Conservation (phyloP, 2,888 invertebrate species). For the Agrotis exclamationis region DNA sequence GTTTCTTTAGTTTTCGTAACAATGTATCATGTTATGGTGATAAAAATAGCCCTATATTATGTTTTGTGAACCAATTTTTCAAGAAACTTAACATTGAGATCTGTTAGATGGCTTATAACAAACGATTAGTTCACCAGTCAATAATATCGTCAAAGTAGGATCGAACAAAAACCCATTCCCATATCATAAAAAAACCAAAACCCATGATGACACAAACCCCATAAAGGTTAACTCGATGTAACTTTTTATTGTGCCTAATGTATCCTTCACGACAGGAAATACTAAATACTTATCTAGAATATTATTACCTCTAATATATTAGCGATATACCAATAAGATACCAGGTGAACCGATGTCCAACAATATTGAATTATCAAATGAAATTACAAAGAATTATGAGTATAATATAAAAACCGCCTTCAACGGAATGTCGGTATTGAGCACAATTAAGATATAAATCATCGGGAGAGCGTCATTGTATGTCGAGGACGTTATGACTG, state of each 20-base stretch:
- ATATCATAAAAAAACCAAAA: slow-evolving; percentile 40
- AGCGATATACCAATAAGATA: slow-evolving; percentile 61
- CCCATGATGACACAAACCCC: slow-evolving; percentile 51
- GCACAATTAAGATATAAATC: slow-evolving; percentile 90
- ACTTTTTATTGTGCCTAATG: slow-evolving; percentile 57
- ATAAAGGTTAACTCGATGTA: slow-evolving; percentile 60
- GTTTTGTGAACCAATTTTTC: background rate
- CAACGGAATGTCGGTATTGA: slow-evolving; percentile 79
- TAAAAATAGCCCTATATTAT: background rate
- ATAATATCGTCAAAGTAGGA: slow-evolving; percentile 9
- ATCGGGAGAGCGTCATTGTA: slow-evolving; percentile 85
- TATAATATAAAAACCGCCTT: slow-evolving; percentile 81
- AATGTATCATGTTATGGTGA: background rate
- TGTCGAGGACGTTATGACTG: slow-evolving; percentile 88
- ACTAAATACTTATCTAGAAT: slow-evolving; percentile 61
- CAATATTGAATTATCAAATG: slow-evolving; percentile 65
- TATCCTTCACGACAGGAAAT: slow-evolving; percentile 62
- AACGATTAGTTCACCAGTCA: slow-evolving; percentile 7
- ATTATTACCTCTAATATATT: slow-evolving; percentile 60
- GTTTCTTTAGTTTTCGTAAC: background rate
- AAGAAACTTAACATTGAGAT: background rate
- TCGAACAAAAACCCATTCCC: slow-evolving; percentile 21
- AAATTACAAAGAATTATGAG: slow-evolving; percentile 81
- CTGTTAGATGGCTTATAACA: background rate
- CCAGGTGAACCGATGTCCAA: slow-evolving; percentile 59